Conservation (phyloP, 2,113 vertebrate genomes). For the Sprattus sprattus region DNA sequence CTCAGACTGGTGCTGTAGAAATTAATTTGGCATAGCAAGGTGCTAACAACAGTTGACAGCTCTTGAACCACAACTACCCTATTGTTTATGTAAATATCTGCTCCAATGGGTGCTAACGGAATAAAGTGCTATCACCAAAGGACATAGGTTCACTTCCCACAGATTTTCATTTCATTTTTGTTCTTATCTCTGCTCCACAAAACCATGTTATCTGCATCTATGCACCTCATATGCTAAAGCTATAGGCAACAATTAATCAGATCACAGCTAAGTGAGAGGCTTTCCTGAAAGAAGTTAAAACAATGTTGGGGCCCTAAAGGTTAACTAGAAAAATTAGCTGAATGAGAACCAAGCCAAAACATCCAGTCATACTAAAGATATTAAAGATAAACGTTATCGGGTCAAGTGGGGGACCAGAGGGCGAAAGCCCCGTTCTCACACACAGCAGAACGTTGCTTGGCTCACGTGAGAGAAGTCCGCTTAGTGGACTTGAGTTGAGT, state of each 20-base stretch:
- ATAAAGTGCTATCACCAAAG: not conserved
- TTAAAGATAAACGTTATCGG: not conserved
- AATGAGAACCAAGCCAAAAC: not conserved
- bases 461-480: not conserved
- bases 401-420: too few species aligned
- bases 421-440: not conserved
- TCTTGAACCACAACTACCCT: too few species aligned
- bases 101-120: not conserved
- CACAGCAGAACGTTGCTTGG: not conserved
- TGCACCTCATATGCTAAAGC: not conserved
- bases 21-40: too few species aligned
- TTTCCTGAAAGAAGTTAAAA: slow-evolving; percentile 13
- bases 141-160: not conserved
- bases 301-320: not conserved
- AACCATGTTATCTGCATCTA: too few species aligned
- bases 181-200: too few species aligned
- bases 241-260: not conserved
- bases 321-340: not conserved
- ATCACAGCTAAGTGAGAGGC: not conserved
- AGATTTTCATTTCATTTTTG: too few species aligned
- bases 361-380: not conserved
- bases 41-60: too few species aligned
- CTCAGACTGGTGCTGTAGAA: not conserved
- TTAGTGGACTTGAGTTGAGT: not conserved
- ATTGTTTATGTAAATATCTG: too few species aligned